These are phyloP conservation scores for Tamandua tetradactyla DNA, from an alignment of 2,797 vertebrate species.

Conservation along the genomic window DNA sequence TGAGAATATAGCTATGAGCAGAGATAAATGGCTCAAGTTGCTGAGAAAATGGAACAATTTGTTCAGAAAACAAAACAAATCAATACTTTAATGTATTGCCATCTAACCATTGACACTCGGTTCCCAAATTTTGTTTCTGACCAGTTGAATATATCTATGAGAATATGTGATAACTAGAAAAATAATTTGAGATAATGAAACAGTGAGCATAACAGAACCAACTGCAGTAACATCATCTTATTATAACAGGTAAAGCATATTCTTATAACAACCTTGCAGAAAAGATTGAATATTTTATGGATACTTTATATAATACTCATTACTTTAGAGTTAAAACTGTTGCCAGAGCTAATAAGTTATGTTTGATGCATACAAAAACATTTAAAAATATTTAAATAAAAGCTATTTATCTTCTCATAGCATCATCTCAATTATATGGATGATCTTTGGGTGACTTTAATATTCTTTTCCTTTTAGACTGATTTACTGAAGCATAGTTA, in stretches of 20 bases:
- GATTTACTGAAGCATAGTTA: background rate
- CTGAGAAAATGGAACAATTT: slow-evolving; percentile 63
- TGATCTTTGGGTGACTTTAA: background rate
- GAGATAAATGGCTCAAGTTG: slow-evolving; percentile 63
- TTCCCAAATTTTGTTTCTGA: slow-evolving; percentile 36
- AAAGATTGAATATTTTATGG: background rate
- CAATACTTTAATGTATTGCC: slow-evolving; percentile 61
- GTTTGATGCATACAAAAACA: background rate
- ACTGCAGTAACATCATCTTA: background rate
- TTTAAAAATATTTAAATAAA: background rate
- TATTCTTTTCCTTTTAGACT: background rate
- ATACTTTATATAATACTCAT: background rate
- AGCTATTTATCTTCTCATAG: background rate
- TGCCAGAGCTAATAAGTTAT: background rate
- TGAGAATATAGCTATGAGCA: slow-evolving; percentile 18
- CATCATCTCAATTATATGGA: background rate
- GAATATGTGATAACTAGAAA: background rate
- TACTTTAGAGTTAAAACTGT: background rate
- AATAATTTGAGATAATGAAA: slow-evolving; percentile 17
- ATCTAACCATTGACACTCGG: background rate
- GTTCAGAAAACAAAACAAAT: slow-evolving; percentile 54
- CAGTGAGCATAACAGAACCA: background rate
- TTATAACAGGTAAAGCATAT: background rate
- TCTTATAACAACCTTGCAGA: background rate
- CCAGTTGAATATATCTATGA: background rate